A percentile compares a stretch with the other conserved stretches of the same genome.
Conservation (phyloP, 2,888 invertebrate genomes). For the Corbicula japonica region DNA sequence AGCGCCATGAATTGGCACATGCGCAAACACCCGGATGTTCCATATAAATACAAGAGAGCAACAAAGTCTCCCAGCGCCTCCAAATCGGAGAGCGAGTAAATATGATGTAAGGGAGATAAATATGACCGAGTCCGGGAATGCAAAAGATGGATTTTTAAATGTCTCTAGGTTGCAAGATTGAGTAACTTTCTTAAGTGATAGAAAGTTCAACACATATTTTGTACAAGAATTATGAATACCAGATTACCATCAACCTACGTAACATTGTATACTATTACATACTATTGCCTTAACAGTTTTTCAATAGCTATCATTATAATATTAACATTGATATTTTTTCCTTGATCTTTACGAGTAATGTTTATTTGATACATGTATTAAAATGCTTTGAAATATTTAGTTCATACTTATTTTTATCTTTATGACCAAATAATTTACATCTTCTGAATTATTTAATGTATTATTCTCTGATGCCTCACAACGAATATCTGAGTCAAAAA, state of each 20-base stretch:
- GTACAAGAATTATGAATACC: not conserved
- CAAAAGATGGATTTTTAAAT: conserved; percentile 59
- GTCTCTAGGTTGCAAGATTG: conserved; percentile 49
- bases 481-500: too few relatives aligned
- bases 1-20: conserved; percentile 83
- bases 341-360: too few relatives aligned
- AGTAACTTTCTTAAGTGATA: too few relatives aligned
- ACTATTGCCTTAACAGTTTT: not conserved
- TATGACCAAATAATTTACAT: too few relatives aligned
- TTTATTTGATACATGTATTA: too few relatives aligned
- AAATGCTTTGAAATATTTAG: too few relatives aligned
- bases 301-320: not conserved
- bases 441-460: too few relatives aligned
- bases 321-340: too few relatives aligned
- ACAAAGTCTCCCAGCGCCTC: conserved; percentile 52
- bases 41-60: conserved; percentile 68
- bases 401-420: too few relatives aligned
- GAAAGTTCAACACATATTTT: not conserved
- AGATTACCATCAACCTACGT: not conserved
- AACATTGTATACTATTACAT: not conserved
- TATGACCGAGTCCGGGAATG: conserved; percentile 4
- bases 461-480: too few relatives aligned
- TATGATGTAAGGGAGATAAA: not conserved
- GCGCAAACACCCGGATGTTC: conserved; percentile 80
- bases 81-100: conserved; percentile 54